phyloP scores from a whole-genome alignment of 2,888 invertebrate genomes.

The Euzophera pinguis region DNA sequence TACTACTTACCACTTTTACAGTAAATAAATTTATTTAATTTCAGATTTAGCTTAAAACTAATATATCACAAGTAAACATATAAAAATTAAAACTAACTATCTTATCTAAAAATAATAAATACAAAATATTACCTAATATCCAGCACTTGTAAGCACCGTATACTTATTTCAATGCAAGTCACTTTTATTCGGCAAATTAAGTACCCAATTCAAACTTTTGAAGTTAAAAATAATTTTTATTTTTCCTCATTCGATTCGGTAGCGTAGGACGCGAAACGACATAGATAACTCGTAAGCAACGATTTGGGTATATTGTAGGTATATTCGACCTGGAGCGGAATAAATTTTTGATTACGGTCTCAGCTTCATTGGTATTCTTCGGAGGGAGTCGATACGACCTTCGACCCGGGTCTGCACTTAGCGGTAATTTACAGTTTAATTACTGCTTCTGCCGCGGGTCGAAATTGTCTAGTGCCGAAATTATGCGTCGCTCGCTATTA shows the following conservation, averaged over 20 bases:
- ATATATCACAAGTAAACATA: too few species aligned
- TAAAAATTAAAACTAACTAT: too few species aligned
- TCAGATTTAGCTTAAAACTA: too few species aligned
- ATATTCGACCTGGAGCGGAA: conserved; percentile 31
- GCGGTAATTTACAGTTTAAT: conserved; percentile 75
- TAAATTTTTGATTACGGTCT: conserved; percentile 60
- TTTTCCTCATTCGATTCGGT: conserved; percentile 21
- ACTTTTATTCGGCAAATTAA: too few species aligned
- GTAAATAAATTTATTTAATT: too few species aligned
- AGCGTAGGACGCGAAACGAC: conserved; percentile 18
- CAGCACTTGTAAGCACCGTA: too few species aligned
- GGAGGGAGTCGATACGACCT: conserved; percentile 60
- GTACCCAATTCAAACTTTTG: too few species aligned
- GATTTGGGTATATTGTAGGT: conserved; percentile 30
- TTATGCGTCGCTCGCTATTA: conserved; percentile 25
- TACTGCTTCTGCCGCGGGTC: conserved; percentile 48
- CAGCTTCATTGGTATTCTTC: conserved; percentile 66
- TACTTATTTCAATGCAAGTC: too few species aligned
- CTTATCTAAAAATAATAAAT: too few species aligned
- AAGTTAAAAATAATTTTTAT: too few species aligned
- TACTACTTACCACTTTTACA: too few species aligned
- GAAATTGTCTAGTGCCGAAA: conserved; percentile 29
- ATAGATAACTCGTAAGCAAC: conserved; percentile 23
- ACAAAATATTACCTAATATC: too few species aligned
- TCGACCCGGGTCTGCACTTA: conserved; percentile 63